Evolutionary conservation across 2,797 vertebrate genomes (phyloP), one percentile per base, ranked within the genome.

Genomic region (Mormyrops boulengeri): DNA sequence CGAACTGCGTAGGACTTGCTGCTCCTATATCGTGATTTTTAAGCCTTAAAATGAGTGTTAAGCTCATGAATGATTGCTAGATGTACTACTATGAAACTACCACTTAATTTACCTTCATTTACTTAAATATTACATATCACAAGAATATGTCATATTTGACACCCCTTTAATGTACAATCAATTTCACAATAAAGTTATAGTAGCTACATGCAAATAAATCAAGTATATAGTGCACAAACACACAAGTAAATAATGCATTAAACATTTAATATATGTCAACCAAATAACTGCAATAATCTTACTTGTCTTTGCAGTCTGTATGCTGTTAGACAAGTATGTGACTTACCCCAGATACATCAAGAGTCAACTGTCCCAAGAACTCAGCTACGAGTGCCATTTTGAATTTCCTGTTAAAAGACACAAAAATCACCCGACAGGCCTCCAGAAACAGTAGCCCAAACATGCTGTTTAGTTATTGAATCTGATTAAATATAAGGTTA

Each of bases 371-470:
- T 93, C 97, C 96, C 90, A 99, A 94, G 89, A 97, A 98, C 91
- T 98, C 97, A 0, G 97, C 95, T 87, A 99, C 96, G 91, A 98
- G 89, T 19, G 98, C 92, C 98, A 99, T 99, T 90, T 94, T 97
- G 93, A 92, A 89, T 49, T 91, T 91, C 89, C 96, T 95, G 93
- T 3, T 82, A 89, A 89, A 89, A 91, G 49, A 38, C 12, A 80
- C 12, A 57, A 17, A 62, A 34, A 26, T 80, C 73, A 80, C 73
- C 52, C 14, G 50, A 4, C 62, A 38, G 38, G 2, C 69, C 14
- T 47, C 22, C 49, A 12, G 17, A 55, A 55, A 12, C 34, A 9
- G 14, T 17, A 55, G 9, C 88, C 52, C 49, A 30, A 82, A 69
- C 14, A 84, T 6, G 8, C 44, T 89, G 52, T 57, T 22, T 41